These are phyloP conservation scores for Argya squamiceps DNA, from an alignment of 2,797 vertebrate genomes.

Conservation along the genomic window DNA sequence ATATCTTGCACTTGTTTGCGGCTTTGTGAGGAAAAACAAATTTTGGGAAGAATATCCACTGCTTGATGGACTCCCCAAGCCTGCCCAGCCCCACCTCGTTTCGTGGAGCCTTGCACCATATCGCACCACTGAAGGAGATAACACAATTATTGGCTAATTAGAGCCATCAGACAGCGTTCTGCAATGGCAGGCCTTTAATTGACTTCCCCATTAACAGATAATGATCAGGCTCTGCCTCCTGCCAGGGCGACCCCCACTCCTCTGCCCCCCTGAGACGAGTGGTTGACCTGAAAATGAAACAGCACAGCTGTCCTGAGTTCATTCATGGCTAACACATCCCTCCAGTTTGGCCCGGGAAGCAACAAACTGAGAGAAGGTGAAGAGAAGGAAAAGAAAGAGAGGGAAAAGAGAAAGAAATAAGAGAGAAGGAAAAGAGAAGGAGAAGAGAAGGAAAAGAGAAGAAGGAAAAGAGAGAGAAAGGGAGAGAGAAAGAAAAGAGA, in stretches of 20 bases:
- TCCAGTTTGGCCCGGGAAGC: neutral
- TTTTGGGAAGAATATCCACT: neutral
- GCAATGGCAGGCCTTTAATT: slow-evolving; percentile 67
- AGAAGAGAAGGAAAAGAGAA: too few species aligned
- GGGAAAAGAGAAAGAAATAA: neutral
- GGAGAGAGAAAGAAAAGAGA: neutral
- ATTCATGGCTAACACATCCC: neutral
- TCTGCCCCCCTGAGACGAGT: neutral
- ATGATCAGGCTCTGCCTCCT: slow-evolving; percentile 42
- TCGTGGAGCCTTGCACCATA: neutral
- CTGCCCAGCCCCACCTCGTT: neutral
- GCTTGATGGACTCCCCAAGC: neutral
- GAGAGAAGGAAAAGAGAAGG: neutral
- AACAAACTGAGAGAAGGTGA: neutral
- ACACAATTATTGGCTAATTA: slow-evolving; percentile 69
- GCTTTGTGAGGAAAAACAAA: neutral
- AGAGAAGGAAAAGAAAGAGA: neutral
- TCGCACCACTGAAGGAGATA: slow-evolving; percentile 41
- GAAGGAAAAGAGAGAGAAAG: neutral
- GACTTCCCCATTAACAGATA: slow-evolving; percentile 64
- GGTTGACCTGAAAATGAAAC: slow-evolving; percentile 3
- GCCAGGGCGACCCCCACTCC: neutral
- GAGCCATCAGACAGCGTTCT: slow-evolving; percentile 63
- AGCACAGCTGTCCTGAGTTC: slow-evolving; percentile 1
- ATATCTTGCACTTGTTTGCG: neutral